Evolutionary conservation across 30 jellyfish, hydroid and myxozoan genomes (phyloP).

Genomic region (Aurelia coerulea): DNA sequence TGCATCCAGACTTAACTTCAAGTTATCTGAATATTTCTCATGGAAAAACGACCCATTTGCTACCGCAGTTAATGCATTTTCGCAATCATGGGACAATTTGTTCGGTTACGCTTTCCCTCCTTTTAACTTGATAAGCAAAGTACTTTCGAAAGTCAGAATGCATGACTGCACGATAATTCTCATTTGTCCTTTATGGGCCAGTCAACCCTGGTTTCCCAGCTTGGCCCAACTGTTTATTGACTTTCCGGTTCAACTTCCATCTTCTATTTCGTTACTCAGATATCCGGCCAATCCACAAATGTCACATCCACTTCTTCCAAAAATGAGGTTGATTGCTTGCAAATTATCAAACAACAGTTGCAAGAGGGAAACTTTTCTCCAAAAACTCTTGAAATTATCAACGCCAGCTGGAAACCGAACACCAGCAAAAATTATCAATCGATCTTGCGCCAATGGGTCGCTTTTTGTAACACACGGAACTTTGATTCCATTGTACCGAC

Average conservation of each 20-base stretch:
- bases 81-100: constrained; percentile 3
- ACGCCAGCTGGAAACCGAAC: constrained; percentile 20
- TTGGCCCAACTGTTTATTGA: not conserved
- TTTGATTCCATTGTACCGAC: constrained; percentile 19
- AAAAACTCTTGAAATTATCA: constrained; percentile 14
- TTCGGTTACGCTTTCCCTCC: constrained; percentile 59
- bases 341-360: constrained; percentile 11
- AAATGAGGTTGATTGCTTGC: constrained; percentile 27
- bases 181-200: constrained; percentile 40
- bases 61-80: constrained; percentile 2
- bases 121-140: constrained; percentile 36
- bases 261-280: not conserved
- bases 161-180: constrained; percentile 9
- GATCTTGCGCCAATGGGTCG: constrained; percentile 27
- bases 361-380: not conserved
- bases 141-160: not conserved
- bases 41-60: too few species aligned
- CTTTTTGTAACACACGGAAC: constrained; percentile 22
- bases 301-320: constrained; percentile 38
- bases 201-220: constrained; percentile 53
- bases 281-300: constrained; percentile 7
- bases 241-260: constrained; percentile 1
- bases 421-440: constrained; percentile 1
- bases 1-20: not conserved
- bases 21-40: too few species aligned